A percentile compares a stretch with the other conserved stretches of the same genome.
phyloP scores from a whole-genome alignment of 2,888 invertebrate species.

The Aphodius granarius region DNA sequence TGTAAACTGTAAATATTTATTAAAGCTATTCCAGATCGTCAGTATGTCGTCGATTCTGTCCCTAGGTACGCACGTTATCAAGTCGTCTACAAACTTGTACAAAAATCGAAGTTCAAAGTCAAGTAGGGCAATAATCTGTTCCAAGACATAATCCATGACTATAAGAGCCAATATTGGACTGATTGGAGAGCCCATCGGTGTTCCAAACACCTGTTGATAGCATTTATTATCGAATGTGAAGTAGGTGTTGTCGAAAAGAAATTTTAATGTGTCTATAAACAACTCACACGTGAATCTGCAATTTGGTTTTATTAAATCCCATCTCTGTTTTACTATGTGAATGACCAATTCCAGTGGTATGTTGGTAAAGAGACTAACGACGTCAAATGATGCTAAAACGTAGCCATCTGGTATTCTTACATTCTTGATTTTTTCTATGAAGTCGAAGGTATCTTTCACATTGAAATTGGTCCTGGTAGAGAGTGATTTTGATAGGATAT shows the following conservation, averaged over 20 bases:
- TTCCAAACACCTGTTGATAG: background rate
- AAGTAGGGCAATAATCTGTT: background rate
- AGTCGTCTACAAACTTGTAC: conserved; percentile 10
- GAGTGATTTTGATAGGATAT: background rate
- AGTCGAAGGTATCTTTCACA: background rate
- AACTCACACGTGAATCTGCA: conserved; percentile 3
- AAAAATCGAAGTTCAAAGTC: background rate
- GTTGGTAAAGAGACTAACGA: conserved; percentile 5
- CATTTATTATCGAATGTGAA: background rate
- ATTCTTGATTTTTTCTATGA: background rate
- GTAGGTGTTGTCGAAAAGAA: conserved; percentile 2
- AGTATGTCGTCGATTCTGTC: conserved; percentile 2
- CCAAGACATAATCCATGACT: background rate
- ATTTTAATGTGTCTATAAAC: background rate
- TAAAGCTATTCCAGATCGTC: background rate
- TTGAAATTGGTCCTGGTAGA: background rate
- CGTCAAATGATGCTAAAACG: conserved; percentile 4
- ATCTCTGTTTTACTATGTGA: background rate
- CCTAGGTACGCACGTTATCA: background rate
- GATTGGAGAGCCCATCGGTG: background rate
- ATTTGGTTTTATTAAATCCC: background rate
- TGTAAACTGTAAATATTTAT: background rate
- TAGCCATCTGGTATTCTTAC: background rate
- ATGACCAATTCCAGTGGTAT: conserved; percentile 1
- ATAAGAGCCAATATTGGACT: background rate